Evolutionary conservation across 2,113 vertebrate genomes (phyloP).

Genomic region (Lutjanus erythropterus): DNA sequence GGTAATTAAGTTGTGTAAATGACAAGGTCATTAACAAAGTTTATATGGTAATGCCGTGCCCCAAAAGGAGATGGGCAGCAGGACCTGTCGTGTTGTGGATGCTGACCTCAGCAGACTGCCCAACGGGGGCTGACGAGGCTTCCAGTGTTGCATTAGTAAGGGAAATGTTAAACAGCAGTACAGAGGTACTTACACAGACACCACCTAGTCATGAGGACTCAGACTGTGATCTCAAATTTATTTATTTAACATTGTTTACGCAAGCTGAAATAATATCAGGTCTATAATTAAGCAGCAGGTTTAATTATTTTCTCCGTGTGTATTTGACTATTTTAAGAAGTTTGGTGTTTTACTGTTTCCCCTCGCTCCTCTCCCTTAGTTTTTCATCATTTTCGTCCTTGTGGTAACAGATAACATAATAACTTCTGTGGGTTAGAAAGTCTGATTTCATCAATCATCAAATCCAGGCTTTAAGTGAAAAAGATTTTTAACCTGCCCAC

Average conservation of each 20-base stretch:
- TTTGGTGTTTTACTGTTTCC: background rate
- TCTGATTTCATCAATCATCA: background rate
- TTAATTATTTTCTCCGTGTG: background rate
- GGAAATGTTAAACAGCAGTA: conserved; percentile 80
- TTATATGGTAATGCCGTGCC: conserved; percentile 81
- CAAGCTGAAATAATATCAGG: background rate
- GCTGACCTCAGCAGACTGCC: conserved; percentile 82
- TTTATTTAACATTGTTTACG: conserved; percentile 26
- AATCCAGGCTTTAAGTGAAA: background rate
- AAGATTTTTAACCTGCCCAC: background rate
- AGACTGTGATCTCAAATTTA: conserved; percentile 42
- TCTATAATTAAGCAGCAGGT: background rate
- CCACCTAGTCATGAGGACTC: conserved; percentile 34
- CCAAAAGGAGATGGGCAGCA: conserved; percentile 66
- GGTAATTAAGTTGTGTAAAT: conserved; percentile 83
- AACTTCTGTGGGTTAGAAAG: background rate
- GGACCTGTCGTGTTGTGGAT: conserved; percentile 65
- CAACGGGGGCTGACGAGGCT: conserved; percentile 77
- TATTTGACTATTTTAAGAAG: background rate
- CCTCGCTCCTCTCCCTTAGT: background rate
- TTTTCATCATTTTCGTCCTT: background rate
- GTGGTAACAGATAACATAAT: background rate
- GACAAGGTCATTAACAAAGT: conserved; percentile 86
- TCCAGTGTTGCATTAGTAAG: conserved; percentile 75
- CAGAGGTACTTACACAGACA: conserved; percentile 68